Evolutionary conservation across 2,113 vertebrate genomes (phyloP).

Genomic region (Eublepharis macularius): DNA sequence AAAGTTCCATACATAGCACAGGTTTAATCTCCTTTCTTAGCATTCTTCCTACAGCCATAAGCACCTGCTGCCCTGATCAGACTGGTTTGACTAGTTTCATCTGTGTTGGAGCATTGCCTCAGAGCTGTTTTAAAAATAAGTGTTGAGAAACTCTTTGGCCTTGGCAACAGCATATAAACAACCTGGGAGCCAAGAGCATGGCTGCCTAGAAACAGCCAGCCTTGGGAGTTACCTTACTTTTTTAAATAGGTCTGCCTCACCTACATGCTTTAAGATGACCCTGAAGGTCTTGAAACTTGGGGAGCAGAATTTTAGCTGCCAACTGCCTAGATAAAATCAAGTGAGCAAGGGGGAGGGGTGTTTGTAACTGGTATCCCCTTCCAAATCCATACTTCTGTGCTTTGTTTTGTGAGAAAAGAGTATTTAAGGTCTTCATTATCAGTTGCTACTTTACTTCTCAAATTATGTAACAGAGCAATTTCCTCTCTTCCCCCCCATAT

Average conservation of each 20-base stretch:
- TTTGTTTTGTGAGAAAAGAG: neutral
- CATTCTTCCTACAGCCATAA: conserved; percentile 13
- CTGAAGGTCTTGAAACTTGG: conserved; percentile 26
- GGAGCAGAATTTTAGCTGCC: conserved; percentile 26
- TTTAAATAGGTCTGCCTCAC: conserved; percentile 34
- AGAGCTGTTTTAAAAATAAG: neutral
- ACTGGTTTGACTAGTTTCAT: conserved; percentile 72
- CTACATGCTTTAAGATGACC: conserved; percentile 14
- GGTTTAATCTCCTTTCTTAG: neutral
- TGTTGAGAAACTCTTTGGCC: conserved; percentile 14
- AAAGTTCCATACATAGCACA: neutral
- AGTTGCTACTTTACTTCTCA: neutral
- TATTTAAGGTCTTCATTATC: neutral
- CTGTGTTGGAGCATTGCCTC: conserved; percentile 48
- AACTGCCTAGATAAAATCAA: neutral
- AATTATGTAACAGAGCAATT: neutral
- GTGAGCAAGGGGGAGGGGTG: neutral
- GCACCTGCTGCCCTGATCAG: conserved; percentile 43
- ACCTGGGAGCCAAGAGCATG: neutral
- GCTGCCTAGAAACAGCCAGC: conserved; percentile 2
- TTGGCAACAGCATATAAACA: conserved; percentile 14
- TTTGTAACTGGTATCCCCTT: neutral
- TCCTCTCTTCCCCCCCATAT: neutral
- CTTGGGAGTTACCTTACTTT: conserved; percentile 25
- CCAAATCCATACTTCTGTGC: neutral